A percentile compares a stretch with the other conserved stretches of the same genome.
Evolutionary conservation across 2,888 invertebrate species (phyloP).

Genomic region (Ischnura elegans): DNA sequence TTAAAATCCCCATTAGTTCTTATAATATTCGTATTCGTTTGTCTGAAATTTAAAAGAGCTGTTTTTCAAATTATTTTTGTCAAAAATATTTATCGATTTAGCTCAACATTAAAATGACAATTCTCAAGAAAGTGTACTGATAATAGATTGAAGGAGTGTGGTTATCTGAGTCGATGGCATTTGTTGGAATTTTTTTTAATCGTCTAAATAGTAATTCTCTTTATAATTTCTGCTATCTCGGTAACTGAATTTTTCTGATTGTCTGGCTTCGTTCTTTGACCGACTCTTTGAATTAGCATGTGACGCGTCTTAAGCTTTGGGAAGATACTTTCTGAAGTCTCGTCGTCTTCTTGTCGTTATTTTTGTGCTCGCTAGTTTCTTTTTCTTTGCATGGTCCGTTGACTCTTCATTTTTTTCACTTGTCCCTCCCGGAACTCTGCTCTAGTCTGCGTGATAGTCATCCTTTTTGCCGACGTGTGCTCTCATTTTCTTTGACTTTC

Average conservation of each 20-base stretch:
- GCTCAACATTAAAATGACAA: too few species aligned
- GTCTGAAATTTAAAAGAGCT: too few species aligned
- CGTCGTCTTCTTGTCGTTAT: background rate
- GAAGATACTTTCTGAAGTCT: background rate
- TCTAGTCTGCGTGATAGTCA: background rate
- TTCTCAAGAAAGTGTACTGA: too few species aligned
- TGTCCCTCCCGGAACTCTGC: conserved; percentile 6
- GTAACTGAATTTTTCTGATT: background rate
- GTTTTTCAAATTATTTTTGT: too few species aligned
- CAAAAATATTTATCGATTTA: too few species aligned
- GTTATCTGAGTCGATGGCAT: too few species aligned
- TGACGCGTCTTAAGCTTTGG: background rate
- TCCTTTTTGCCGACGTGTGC: background rate
- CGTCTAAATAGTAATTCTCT: too few species aligned
- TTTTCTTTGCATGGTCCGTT: background rate
- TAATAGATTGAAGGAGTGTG: too few species aligned
- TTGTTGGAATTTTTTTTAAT: too few species aligned
- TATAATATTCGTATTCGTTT: too few species aligned
- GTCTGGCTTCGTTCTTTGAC: background rate
- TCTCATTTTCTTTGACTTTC: conserved; percentile 27
- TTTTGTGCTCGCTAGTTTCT: background rate
- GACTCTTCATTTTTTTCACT: background rate
- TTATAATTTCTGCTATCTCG: too few species aligned
- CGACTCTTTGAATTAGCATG: background rate
- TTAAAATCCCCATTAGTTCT: too few species aligned